Base-by-base conservation (phyloP, 2,888 invertebrate genomes). In the Epirrhoe tristata region DNA sequence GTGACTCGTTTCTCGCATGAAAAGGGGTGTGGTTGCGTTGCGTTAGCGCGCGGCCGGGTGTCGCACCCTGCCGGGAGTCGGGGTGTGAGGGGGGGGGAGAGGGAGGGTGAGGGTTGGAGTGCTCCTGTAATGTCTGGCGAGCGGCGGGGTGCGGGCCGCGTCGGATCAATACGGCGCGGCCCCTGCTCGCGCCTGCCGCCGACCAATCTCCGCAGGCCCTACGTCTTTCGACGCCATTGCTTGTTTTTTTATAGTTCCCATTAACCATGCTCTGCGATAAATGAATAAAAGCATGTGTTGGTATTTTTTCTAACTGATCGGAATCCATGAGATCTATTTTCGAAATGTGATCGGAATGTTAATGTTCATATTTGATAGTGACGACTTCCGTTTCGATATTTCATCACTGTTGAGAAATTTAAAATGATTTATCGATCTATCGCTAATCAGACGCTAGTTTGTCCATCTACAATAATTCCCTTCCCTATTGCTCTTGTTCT, bases 171-270 rank as follows among this genome's bases (percentile, higher is more conserved):
- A 89, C 88, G 80, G 74, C 81, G 86, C 84, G 87, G 81, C 79
- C 85, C 84, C 87, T 78, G 65, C 70, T 79, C 81, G 73, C 80
- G 76, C 76, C 73, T 77, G 74, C 80, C 79, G 84, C 85, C 90
- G 83, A 81, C 88, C 91, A 90, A 90, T 90, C 92, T 90, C 90
- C 90, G 86, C 91, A 85, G 87, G 90, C 88, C 90, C 89, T 88
- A 84, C 89, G 89, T 92, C 93, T 93, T 92, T 92, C 92, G 87
- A 92, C 93, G 90, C 91, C 89, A 83, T 84, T 86, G 88, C 90
- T 91, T 88, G 87, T 90, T 92, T 92, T n/a, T 93, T 91, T 91
- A 92, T 87, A 88, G 89, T 85, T 76, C 83, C 88, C 89, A 90
- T 91, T 91, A 91, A 89, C 85, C 86, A 84, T 87, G 83, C 88